These are phyloP conservation scores for Coleophora flavipennella DNA, from an alignment of 2,888 invertebrate species.

Conservation along the genomic window DNA sequence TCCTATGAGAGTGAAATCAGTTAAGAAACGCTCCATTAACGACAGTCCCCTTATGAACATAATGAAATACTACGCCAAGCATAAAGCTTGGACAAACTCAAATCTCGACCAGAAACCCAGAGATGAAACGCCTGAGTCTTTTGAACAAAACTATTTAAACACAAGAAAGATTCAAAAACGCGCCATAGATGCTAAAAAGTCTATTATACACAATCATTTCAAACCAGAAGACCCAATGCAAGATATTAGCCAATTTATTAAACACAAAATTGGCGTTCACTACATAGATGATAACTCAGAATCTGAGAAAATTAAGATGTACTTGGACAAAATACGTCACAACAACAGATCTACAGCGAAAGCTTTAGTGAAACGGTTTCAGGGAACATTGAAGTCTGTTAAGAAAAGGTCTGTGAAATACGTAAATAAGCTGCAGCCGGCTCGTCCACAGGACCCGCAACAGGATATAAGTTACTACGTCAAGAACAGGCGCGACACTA, in stretches of 20 bases:
- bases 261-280: conserved; percentile 20
- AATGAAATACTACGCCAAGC: conserved; percentile 44
- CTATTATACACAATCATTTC: conserved; percentile 4
- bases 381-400: neutral
- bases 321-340: conserved; percentile 22
- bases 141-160: conserved; percentile 29
- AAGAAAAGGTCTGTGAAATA: conserved; percentile 13
- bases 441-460: conserved; percentile 28
- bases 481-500: conserved; percentile 36
- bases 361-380: neutral
- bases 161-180: conserved; percentile 3
- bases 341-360: conserved; percentile 4
- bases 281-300: conserved; percentile 19
- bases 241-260: conserved; percentile 20
- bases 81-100: conserved; percentile 42
- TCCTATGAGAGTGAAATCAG: conserved; percentile 10
- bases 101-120: conserved; percentile 18
- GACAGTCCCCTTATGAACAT: conserved; percentile 30
- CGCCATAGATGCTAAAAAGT: conserved; percentile 4
- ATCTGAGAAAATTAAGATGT: conserved; percentile 20
- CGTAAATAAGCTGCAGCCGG: conserved; percentile 23
- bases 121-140: conserved; percentile 15
- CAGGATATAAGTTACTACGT: conserved; percentile 44
- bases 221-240: conserved; percentile 26
- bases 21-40: conserved; percentile 31